These are phyloP conservation scores for Cosmorhoe ocellata DNA, from an alignment of 2,888 invertebrate genomes.

Conservation along the genomic window DNA sequence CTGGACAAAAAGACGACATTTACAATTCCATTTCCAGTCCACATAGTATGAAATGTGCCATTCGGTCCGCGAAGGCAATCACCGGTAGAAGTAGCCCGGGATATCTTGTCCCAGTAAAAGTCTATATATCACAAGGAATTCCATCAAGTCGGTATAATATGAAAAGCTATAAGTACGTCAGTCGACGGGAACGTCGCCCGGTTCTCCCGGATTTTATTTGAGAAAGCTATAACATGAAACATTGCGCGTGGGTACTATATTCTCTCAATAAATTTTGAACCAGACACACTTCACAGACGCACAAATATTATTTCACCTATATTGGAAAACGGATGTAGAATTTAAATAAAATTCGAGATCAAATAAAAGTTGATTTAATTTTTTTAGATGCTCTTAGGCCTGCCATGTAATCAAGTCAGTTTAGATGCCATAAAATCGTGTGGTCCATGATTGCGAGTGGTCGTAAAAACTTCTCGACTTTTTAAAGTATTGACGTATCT, in stretches of 20 bases:
- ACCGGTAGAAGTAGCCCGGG: conserved; percentile 35
- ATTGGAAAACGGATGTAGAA: conserved; percentile 14
- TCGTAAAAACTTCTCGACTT: conserved; percentile 32
- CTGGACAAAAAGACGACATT: conserved; percentile 27
- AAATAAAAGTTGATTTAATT: conserved; percentile 13
- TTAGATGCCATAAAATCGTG: conserved; percentile 30
- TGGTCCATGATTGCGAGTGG: conserved; percentile 25
- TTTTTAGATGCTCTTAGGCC: conserved; percentile 14
- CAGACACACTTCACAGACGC: conserved; percentile 14
- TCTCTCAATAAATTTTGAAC: conserved; percentile 23
- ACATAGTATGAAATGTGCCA: conserved; percentile 29
- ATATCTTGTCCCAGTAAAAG: conserved; percentile 27
- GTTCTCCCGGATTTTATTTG: conserved; percentile 39
- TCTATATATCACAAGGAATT: conserved; percentile 36
- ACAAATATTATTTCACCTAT: conserved; percentile 16
- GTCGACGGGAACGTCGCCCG: conserved; percentile 35
- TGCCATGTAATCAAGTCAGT: conserved; percentile 24
- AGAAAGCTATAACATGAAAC: conserved; percentile 29
- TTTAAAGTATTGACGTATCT: conserved; percentile 30
- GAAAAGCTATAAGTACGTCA: conserved; percentile 45
- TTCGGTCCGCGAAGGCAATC: conserved; percentile 35
- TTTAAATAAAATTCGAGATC: conserved; percentile 10
- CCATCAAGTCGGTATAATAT: conserved; percentile 38
- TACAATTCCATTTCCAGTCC: conserved; percentile 25
- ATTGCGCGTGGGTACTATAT: conserved; percentile 18